Evolutionary conservation across 2,888 invertebrate species (phyloP).

Genomic region (Aphidoletes aphidimyza): DNA sequence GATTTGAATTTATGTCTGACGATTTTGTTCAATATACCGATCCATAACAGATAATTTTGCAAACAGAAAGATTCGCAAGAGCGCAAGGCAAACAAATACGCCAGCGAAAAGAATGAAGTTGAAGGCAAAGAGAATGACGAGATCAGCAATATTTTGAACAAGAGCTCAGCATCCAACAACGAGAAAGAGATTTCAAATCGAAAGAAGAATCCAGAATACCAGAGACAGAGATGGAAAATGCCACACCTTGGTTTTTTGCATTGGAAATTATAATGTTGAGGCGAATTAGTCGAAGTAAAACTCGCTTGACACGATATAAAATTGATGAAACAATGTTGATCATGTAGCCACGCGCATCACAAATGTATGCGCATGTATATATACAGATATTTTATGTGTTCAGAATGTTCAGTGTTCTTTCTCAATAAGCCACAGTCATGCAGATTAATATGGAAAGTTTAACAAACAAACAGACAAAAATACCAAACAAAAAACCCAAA

Average conservation of each 20-base stretch:
- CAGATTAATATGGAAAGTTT: not conserved
- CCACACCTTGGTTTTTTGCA: constrained; percentile 45
- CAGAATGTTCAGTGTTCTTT: not conserved
- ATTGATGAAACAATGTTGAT: constrained; percentile 46
- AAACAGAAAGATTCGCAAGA: not conserved
- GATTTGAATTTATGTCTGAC: constrained; percentile 36
- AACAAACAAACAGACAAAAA: too few relatives aligned
- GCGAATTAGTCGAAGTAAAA: constrained; percentile 40
- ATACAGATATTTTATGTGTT: too few relatives aligned
- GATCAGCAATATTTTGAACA: not conserved
- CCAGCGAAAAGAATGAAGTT: not conserved
- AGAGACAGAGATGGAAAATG: constrained; percentile 39
- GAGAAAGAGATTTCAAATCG: not conserved
- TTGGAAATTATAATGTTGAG: constrained; percentile 43
- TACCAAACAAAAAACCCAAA: too few relatives aligned
- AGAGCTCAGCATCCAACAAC: not conserved
- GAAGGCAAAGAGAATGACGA: not conserved
- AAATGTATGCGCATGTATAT: not conserved
- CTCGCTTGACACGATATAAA: constrained; percentile 41
- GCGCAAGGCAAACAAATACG: not conserved
- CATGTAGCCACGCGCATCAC: constrained; percentile 35
- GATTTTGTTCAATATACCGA: not conserved
- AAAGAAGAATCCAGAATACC: not conserved
- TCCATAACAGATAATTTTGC: not conserved
- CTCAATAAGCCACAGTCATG: not conserved